phyloP scores from a whole-genome alignment of 2,797 vertebrate genomes.

The Kryptopterus vitreolus region DNA sequence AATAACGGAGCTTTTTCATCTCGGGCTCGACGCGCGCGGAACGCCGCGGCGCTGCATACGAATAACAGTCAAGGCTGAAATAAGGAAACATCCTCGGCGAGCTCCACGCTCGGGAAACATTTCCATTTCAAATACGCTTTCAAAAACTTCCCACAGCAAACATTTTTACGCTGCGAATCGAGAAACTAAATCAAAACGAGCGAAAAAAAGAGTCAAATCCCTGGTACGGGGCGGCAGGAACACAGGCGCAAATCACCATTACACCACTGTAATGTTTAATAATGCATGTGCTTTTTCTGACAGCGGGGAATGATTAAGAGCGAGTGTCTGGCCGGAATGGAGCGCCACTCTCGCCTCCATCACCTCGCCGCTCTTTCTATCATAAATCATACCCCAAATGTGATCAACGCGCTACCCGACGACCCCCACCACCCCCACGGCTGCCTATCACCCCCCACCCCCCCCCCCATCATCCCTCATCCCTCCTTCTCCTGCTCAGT shows the following conservation, averaged over 20 bases:
- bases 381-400: slow-evolving; percentile 57
- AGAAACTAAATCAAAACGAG: slow-evolving; percentile 30
- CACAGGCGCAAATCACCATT: slow-evolving; percentile 37
- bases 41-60: not conserved
- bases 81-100: not conserved
- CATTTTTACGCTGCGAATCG: not conserved
- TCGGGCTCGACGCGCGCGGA: slow-evolving; percentile 9
- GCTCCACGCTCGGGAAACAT: not conserved
- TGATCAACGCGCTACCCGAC: slow-evolving; percentile 43
- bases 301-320: slow-evolving; percentile 56
- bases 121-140: slow-evolving; percentile 20
- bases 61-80: not conserved
- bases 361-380: slow-evolving; percentile 43
- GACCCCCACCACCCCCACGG: not conserved
- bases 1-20: slow-evolving; percentile 1
- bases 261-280: slow-evolving; percentile 57
- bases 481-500: slow-evolving; percentile 46
- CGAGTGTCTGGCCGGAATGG: slow-evolving; percentile 44
- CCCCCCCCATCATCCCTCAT: not conserved
- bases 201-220: slow-evolving; percentile 31
- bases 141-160: not conserved
- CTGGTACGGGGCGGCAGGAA: slow-evolving; percentile 33
- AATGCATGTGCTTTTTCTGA: slow-evolving; percentile 60
- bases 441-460: not conserved
- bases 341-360: slow-evolving; percentile 39